phyloP scores from a whole-genome alignment of 2,888 invertebrate genomes.

The Dinocampus coccinellae region DNA sequence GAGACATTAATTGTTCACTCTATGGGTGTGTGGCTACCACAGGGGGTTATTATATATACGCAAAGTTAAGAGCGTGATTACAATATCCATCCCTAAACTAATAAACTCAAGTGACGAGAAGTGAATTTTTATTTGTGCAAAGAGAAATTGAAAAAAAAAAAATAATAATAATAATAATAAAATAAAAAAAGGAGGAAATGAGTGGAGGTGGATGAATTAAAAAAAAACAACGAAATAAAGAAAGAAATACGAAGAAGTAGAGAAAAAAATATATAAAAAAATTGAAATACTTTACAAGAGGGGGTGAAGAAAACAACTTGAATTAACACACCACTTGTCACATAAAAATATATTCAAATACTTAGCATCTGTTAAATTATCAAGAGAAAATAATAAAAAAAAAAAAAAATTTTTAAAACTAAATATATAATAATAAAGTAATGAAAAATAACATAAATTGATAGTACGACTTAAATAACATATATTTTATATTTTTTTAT shows the following conservation, averaged over 20 bases:
- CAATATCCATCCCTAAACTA: constrained; percentile 60
- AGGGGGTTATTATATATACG: constrained; percentile 46
- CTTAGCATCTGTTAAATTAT: constrained; percentile 31
- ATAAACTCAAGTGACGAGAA: constrained; percentile 45
- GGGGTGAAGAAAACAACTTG: constrained; percentile 22
- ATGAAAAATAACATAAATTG: constrained; percentile 11
- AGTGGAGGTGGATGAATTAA: too few relatives aligned
- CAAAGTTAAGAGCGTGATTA: constrained; percentile 60
- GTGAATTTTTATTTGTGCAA: constrained; percentile 2
- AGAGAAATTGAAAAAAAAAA: constrained; percentile 1
- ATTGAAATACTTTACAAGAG: constrained; percentile 4
- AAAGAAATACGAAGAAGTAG: too few relatives aligned
- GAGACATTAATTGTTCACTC: constrained; percentile 3
- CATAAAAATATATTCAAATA: background rate
- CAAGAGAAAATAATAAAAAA: background rate
- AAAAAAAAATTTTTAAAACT: background rate
- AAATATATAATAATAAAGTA: constrained; percentile 10
- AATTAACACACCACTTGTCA: constrained; percentile 22
- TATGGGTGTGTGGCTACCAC: background rate
- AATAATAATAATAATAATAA: too few relatives aligned
- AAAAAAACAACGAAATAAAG: too few relatives aligned
- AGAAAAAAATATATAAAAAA: constrained; percentile 13
- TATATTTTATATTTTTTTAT: too few relatives aligned
- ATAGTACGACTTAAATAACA: background rate
- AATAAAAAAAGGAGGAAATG: too few relatives aligned